A percentile compares a stretch with the other conserved stretches of the same genome.
Conservation (phyloP, 2,888 invertebrate genomes). For the Leptarthrus brevirostris region DNA sequence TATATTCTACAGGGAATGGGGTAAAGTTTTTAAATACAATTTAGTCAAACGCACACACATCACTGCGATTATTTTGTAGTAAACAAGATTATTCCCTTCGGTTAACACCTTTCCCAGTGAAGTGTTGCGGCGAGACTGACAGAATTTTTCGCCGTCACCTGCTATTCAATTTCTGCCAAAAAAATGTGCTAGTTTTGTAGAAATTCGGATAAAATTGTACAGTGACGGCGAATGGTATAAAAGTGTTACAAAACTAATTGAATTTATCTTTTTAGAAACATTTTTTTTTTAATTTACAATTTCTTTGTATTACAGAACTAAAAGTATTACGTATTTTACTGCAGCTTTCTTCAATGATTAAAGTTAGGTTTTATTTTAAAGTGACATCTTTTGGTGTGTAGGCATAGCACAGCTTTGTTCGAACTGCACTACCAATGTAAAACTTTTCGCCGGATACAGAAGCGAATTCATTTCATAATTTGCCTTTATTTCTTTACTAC, state of each 20-base stretch:
- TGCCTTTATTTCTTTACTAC: too few relatives aligned
- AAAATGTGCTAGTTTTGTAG: not conserved
- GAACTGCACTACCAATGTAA: too few relatives aligned
- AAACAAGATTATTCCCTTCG: not conserved
- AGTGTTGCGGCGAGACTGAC: conserved; percentile 25
- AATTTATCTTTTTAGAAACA: too few relatives aligned
- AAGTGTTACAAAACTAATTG: too few relatives aligned
- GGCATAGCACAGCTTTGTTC: too few relatives aligned
- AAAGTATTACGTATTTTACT: too few relatives aligned
- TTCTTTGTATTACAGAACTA: not conserved
- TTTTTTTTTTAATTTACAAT: too few relatives aligned
- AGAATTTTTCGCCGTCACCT: conserved; percentile 31
- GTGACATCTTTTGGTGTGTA: too few relatives aligned
- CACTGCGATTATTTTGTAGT: conserved; percentile 2
- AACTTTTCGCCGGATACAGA: too few relatives aligned
- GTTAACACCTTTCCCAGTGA: conserved; percentile 4
- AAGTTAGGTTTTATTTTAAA: too few relatives aligned
- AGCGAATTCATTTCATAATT: too few relatives aligned
- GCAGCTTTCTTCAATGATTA: too few relatives aligned
- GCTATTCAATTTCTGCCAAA: not conserved
- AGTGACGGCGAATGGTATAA: conserved; percentile 13
- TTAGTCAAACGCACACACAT: conserved; percentile 22
- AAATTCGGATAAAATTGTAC: not conserved
- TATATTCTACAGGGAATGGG: conserved; percentile 2
- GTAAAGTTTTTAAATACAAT: not conserved